Evolutionary conservation across 2,888 invertebrate species (phyloP), one percentile per base, ranked within the genome.

Genomic region (Cryptops parisi): DNA sequence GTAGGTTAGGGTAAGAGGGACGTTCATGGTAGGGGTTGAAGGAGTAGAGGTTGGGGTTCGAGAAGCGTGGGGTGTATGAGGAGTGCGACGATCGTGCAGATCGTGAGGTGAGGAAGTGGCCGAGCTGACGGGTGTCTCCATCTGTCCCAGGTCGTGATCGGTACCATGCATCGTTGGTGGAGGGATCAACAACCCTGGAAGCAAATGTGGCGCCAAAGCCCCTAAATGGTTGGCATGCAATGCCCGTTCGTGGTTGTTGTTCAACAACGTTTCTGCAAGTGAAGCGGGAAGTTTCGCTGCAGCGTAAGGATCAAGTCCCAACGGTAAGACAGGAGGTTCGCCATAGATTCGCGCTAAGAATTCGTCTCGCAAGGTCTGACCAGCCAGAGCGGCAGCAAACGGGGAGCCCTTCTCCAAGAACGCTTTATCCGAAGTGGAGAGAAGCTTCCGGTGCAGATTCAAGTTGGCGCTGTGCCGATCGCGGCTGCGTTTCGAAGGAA

Each of bases 401-500:
- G 76, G 74, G 38, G 72, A 58, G 47, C 60, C 58, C 54, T 62
- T 62, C 46, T 64, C 61, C 47, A 63, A 59, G 52, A 62, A 60
- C 47, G 57, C 59, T 46, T 62, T 61, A 53, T 62, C 62, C 54
- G 78, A 75, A 1, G 84, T 82, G 2, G 84, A 84, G 50, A 91
- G 69, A 53, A 94, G 74, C 68, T 93, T 93, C 60, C 89, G 78
- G 66, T 96, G 94, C 39, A 96, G 76, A 67, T 85, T 91, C 53
- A 85, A 74, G 67, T 96, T 94, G 19, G 89, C 81, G 65, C 88
- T 88, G 69, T 96, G 94, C 1, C 90, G 77, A 64, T 96, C 94
- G 62, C 93, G 80, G 64, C 85, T 88, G 54, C 90, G 75, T 67
- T 90, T 93, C 0, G 93, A 91, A 3, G 90, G 86, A 68, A 94